Conservation (phyloP, 2,888 invertebrate species). For the Dasypolia templi region DNA sequence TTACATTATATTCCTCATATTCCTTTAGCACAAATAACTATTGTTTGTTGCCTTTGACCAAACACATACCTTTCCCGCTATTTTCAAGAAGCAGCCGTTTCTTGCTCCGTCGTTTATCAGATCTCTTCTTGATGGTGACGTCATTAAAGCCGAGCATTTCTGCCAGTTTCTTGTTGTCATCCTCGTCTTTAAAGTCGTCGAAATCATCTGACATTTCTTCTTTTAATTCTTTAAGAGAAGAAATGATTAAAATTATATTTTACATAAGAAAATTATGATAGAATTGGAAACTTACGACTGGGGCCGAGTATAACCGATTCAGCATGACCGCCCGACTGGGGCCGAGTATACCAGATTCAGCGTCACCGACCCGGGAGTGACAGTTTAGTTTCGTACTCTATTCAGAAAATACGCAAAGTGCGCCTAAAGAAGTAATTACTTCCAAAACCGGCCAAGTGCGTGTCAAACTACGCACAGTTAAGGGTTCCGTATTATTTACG, state of each 20-base stretch:
- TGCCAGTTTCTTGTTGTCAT: slow-evolving; percentile 76
- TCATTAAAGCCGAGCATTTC: slow-evolving; percentile 76
- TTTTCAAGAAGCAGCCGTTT: slow-evolving; percentile 52
- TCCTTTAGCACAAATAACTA: no score
- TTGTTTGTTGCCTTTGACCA: no score
- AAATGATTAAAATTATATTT: not conserved
- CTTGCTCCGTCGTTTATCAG: slow-evolving; percentile 67
- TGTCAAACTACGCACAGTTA: not conserved
- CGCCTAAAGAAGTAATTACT: no score
- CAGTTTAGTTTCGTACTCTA: no score
- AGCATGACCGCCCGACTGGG: no score
- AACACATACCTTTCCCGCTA: slow-evolving; percentile 28
- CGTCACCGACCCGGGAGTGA: no score
- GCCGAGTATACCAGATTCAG: no score
- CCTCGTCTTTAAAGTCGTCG: slow-evolving; percentile 72
- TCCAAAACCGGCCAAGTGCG: no score
- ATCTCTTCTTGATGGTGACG: slow-evolving; percentile 72
- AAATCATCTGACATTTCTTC: slow-evolving; percentile 77
- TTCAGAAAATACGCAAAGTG: no score
- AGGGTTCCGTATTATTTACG: not conserved
- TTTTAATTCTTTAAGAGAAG: slow-evolving; percentile 74
- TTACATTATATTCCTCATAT: no score
- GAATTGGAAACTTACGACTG: no score
- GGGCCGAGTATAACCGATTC: no score
- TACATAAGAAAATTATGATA: not conserved